These are phyloP conservation scores for Paracanthobrama guichenoti DNA, from an alignment of 2,113 vertebrate species.

Conservation along the genomic window DNA sequence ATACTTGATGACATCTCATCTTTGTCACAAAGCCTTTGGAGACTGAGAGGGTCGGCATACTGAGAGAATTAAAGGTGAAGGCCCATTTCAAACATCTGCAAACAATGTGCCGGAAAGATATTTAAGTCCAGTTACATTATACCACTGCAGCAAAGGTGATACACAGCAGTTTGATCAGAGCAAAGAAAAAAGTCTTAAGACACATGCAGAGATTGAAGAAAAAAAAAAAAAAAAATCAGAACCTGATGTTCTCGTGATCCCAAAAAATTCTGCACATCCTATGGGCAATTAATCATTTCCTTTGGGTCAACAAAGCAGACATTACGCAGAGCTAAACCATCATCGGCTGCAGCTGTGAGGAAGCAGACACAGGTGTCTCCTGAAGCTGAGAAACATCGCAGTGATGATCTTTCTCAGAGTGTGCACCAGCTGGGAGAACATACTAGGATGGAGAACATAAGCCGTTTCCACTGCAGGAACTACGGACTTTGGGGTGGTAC, in stretches of 20 bases:
- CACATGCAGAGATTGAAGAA: neutral
- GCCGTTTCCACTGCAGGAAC: too few relatives aligned
- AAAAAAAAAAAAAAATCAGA: neutral
- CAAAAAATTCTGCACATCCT: conserved; percentile 29
- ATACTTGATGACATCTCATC: conserved; percentile 7
- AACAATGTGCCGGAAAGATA: neutral
- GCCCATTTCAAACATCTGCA: neutral
- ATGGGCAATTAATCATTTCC: conserved; percentile 36
- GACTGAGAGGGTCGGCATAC: neutral
- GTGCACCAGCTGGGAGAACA: neutral
- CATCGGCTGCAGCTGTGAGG: conserved; percentile 49
- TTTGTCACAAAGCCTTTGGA: neutral
- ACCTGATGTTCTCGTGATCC: conserved; percentile 7
- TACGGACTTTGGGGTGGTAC: too few relatives aligned
- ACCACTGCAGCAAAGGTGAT: neutral
- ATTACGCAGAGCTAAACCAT: conserved; percentile 5
- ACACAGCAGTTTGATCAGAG: neutral
- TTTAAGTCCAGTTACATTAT: neutral
- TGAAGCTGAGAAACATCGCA: neutral
- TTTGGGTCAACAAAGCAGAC: conserved; percentile 35
- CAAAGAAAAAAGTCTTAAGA: neutral
- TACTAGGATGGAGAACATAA: neutral
- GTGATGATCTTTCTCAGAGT: neutral
- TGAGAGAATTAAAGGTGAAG: neutral
- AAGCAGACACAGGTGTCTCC: conserved; percentile 41